phyloP scores from a whole-genome alignment of 2,113 vertebrate species.

The Cephalophus harveyi region DNA sequence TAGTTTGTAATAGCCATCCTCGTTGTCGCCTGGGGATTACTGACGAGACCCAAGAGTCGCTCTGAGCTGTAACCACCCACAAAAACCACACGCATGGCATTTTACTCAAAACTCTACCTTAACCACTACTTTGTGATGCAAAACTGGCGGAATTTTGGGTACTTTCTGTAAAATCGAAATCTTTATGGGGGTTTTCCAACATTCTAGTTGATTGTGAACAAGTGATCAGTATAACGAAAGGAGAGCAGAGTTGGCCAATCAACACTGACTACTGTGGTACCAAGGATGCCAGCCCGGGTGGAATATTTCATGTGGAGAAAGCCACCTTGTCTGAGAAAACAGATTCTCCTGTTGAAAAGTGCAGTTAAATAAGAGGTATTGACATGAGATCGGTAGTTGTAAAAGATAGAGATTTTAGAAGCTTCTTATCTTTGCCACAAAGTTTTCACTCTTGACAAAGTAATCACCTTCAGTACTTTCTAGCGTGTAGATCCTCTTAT shows the following conservation, averaged over 20 bases:
- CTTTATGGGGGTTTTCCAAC: slow-evolving; percentile 84
- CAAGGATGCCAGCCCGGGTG: background rate
- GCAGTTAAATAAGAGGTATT: background rate
- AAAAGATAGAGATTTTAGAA: background rate
- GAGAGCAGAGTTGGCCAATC: slow-evolving; percentile 47
- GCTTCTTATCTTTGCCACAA: slow-evolving; percentile 30
- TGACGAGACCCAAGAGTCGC: slow-evolving; percentile 60
- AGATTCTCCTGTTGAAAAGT: background rate
- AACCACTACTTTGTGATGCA: slow-evolving; percentile 86
- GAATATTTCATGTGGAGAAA: background rate
- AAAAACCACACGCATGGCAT: slow-evolving; percentile 83
- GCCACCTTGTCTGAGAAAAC: background rate
- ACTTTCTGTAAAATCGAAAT: slow-evolving; percentile 87
- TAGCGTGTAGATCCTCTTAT: background rate
- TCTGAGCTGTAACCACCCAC: slow-evolving; percentile 81
- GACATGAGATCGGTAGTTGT: background rate
- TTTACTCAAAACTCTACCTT: slow-evolving; percentile 83
- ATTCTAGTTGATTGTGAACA: slow-evolving; percentile 77
- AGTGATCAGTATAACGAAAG: slow-evolving; percentile 63
- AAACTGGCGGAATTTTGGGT: slow-evolving; percentile 88
- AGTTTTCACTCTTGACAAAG: slow-evolving; percentile 7
- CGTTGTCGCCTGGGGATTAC: slow-evolving; percentile 69
- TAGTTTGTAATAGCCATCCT: slow-evolving; percentile 48
- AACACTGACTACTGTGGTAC: slow-evolving; percentile 1
- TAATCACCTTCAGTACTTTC: background rate